Base-by-base conservation (phyloP, 2,888 invertebrate species). In the Apeira syringaria region DNA sequence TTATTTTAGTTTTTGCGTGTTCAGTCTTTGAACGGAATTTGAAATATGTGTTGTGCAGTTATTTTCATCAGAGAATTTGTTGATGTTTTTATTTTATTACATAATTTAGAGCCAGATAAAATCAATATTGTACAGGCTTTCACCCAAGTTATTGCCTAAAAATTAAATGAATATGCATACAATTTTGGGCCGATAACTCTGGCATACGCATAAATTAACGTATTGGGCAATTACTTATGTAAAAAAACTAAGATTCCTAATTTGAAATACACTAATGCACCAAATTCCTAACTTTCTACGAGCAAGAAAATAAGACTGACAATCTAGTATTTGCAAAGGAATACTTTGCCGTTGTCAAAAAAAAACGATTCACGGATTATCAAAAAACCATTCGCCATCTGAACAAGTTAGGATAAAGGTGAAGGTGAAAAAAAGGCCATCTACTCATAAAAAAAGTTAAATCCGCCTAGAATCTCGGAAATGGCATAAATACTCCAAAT, bases 1-100 rank as follows among this genome's bases (percentile, higher is more conserved):
- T 44, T 25, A 46, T 52, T 46, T 35, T 43, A 2, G 39, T 48
- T 53, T 53, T 50, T 50, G 48, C 36, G 26, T 31, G 39, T 52
- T 41, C 17, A 15, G 11, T 44, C 35, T 50, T 47, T 42, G 34
- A 40, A 33, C 12, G 38, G 47, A 35, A 50, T 56, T 35, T 37
- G 8, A 24, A 4, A 9, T 8, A 24, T 25, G 6, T 50, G 47
- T 47, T 41, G 30, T 39, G 45, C 32, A 33, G 32, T 42, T 42
- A 32, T 34, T 33, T 30, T 32, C 20, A 42, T 20, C 24, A 10
- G 26, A 27, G 17, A 28, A 29, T 12, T 27, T 9, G 22, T 35
- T n/a, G 3, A 24, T 24, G 24, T 24, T 2, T 9, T 24, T 20
- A 20, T 20, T 4, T 20, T 7, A 7, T 9, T 9, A 24, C 24